These are phyloP conservation scores for Drosophila quadrilineata DNA, from an alignment of 1,140 invertebrate species.

Conservation along the genomic window DNA sequence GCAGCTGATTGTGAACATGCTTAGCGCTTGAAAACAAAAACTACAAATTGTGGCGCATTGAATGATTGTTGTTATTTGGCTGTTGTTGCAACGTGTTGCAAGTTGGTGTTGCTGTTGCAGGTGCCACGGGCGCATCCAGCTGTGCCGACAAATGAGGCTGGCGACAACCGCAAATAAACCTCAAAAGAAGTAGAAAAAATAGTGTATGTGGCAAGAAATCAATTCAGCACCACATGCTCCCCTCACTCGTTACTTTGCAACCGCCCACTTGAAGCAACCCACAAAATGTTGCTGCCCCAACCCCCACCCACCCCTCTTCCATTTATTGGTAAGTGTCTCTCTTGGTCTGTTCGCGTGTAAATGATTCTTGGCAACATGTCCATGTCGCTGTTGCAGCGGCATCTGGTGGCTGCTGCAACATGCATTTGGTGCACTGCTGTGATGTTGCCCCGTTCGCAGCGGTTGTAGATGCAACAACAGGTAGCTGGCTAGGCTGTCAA, in stretches of 20 bases:
- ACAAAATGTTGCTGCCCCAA: not conserved
- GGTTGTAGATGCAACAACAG: slow-evolving; percentile 46
- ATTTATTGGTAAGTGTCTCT: not conserved
- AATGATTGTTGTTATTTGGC: slow-evolving; percentile 17
- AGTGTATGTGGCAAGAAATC: too few relatives aligned
- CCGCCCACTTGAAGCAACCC: not conserved
- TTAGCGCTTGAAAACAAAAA: slow-evolving; percentile 30
- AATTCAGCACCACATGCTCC: slow-evolving; percentile 49
- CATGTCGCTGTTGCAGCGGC: slow-evolving; percentile 31
- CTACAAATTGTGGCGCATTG: slow-evolving; percentile 49
- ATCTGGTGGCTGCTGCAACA: too few relatives aligned
- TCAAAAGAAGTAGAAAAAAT: too few relatives aligned
- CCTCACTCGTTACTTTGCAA: not conserved
- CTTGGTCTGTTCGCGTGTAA: slow-evolving; percentile 60
- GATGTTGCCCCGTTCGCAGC: too few relatives aligned
- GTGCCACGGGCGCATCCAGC: slow-evolving; percentile 65
- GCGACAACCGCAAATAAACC: slow-evolving; percentile 77
- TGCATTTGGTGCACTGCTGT: slow-evolving; percentile 4
- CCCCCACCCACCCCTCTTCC: not conserved
- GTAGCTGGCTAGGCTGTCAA: slow-evolving; percentile 64
- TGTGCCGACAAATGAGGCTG: slow-evolving; percentile 76
- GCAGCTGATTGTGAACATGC: not conserved
- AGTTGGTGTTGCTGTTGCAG: slow-evolving; percentile 41
- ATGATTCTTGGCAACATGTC: slow-evolving; percentile 70
- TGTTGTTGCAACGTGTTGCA: slow-evolving; percentile 28